Evolutionary conservation across 2,113 vertebrate species (phyloP), one percentile per base, ranked within the genome.

Genomic region (Vidua chalybeata): DNA sequence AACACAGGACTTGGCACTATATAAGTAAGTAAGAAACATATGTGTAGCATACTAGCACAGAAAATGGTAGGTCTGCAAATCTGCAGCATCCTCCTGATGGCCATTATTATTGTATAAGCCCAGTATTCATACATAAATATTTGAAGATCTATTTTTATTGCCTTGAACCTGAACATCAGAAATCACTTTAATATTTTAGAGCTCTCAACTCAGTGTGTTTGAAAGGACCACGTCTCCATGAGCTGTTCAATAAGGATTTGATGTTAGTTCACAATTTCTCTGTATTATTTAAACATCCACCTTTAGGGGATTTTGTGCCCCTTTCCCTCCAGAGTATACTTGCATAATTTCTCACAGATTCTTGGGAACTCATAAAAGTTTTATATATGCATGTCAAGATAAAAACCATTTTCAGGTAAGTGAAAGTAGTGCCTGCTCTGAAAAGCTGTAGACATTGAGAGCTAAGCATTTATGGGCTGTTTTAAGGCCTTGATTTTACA

Each of bases 61-160:
- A 39, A 64, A 85, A 80, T 24, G 52, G 58, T 58, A 90, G 64
- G 31, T 68, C 77, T 94, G 84, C 88, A 96, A 92, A 85, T 46
- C 64, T 75, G 56, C 68, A 89, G 72, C 77, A 73, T 74, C 69
- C 89, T 95, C 79, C 74, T 94, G 56, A 15, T 52, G 28, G 69
- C 43, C 9, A 21, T 84, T 81, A 62, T 49, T 62, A 28, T 35
- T 78, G 52, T 24, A 71, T 88, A 66, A 89, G 26, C 58, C 59
- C 31, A 35, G 52, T 64, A 96, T 85, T 83, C 81, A 82, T 58
- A 87, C 56, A 86, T 86, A 92, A 93, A 92, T 95, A 78, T 35
- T 13, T 35, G 26, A 83, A 96, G 55, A 90, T 85, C 43, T 78
- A 49, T 59, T 96, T 95, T 96, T 96, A 96, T 94, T 95, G 90